Base-by-base conservation (phyloP, 2,888 invertebrate genomes). In the Cryptocephalus moraei region DNA sequence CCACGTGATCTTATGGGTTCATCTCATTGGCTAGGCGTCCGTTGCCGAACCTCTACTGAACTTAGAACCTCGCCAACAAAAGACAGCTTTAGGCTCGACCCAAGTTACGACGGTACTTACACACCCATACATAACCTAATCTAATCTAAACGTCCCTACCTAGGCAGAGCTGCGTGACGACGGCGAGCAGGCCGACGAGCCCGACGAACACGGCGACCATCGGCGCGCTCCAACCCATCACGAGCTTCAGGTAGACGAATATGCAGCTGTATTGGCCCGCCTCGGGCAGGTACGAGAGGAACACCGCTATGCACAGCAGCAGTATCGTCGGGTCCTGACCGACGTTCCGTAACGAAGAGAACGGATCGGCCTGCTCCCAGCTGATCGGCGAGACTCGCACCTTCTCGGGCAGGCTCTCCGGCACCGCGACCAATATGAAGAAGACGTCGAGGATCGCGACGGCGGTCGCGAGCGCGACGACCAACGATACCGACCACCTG, bases 251-350 rank as follows among this genome's bases (percentile, higher is more conserved):
- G 74, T 99, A 99, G 63, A 99, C 97, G 76, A 99, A 99, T 75
- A 99, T 96, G 75, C 97, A 97, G 49, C 97, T 97, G 75, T 99
- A 99, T 75, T 99, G 95, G 57, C 97, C 97, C 38, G 91, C 91
- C 74, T 99, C 99, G 2, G 99, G 97, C 60, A 99, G 77, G 74
- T 99, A 99, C 14, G 96, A 96, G 48, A 99, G 79, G 71, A 99
- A 92, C 64, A 99, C 97, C 43, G 97, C 91, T 58, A 95, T 86
- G 73, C 97, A 96, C 63, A 99, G 80, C 82, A 97, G 88, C 62
- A 97, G 77, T 65, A 99, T 93, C 55, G 95, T 93, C 62, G 91
- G 86, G 71, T 97, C 96, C 59, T 90, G 87, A 56, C 95, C 92
- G 53, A 96, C 92, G 76, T 91, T 89, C 52, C 85, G 76, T 51